Base-by-base conservation (phyloP, 92 coral and sea anemone genomes). In the Parazoanthus atlanticus region DNA sequence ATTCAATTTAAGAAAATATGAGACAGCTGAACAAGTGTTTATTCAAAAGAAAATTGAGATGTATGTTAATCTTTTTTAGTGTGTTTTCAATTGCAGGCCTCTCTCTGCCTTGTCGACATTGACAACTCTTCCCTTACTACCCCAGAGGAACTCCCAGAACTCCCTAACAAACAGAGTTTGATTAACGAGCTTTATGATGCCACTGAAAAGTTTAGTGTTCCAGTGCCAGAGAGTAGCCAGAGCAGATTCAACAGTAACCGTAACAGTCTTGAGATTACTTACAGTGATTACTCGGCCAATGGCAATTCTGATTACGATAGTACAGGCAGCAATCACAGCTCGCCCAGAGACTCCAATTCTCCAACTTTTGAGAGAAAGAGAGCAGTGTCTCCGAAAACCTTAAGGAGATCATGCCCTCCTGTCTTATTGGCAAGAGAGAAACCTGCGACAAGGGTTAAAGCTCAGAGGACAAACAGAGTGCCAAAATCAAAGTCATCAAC, bases 81-180 rank as follows among this genome's bases (percentile, higher is more conserved):
- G 19, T 88, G 47, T 90, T 81, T 85, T 84, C 6, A 72, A 79
- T 71, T 86, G 17, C 83, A 97, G 99, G 98, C 99, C 31, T 97
- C 99, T 7, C 91, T 97, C 26, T 97, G 99, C 86, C 88, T 94
- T 56, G 91, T 97, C 69, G 97, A 97, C 85, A 92, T 97, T 76
- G 98, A 97, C 21, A 93, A 90, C 79, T 88, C 94, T 52, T 90
- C 77, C 30, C 93, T 97, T 10, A 92, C 94, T 9, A 89, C 91
- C 11, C 99, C 99, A 80, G 99, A 97, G 78, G 99, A 97, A 65
- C 88, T 95, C 2, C 99, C 99, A 12, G 97, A 93, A n/a, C 93
- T 97, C 26, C 99, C 99, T 17, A 91, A 97, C 93, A 93, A 89
- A 38, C 95, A 95, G 56, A 96, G 96, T 76, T 88, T 97, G 41